Conservation (phyloP, 2,797 vertebrate genomes). For the Sarcophilus harrisii region DNA sequence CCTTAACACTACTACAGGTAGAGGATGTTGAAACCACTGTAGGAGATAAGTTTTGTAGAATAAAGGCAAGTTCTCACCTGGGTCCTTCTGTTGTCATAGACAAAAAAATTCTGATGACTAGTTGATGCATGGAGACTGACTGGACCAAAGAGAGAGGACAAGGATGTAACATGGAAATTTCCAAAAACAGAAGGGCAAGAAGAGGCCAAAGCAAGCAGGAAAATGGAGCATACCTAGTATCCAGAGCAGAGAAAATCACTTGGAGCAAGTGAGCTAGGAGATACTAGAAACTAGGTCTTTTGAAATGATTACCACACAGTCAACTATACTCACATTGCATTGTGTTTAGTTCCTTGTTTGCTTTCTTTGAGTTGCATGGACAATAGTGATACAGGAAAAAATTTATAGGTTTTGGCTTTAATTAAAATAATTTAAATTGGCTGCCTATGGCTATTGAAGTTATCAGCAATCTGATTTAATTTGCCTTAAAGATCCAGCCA, state of each 20-base stretch:
- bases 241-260: not conserved
- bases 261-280: not conserved
- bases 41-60: not conserved
- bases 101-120: not conserved
- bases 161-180: not conserved
- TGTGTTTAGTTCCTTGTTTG: not conserved
- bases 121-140: not conserved
- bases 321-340: not conserved
- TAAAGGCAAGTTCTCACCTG: not conserved
- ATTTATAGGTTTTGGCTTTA: not conserved
- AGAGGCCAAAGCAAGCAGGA: not conserved
- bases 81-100: not conserved
- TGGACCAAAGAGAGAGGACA: not conserved
- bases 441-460: constrained; percentile 20
- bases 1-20: not conserved
- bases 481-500: constrained; percentile 4
- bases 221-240: not conserved
- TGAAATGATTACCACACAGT: not conserved
- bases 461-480: not conserved
- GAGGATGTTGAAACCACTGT: not conserved
- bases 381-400: constrained; percentile 15
- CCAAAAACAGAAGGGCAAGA: not conserved
- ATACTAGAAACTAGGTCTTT: not conserved
- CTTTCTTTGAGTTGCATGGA: not conserved
- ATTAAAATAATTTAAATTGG: not conserved